Base-by-base conservation (phyloP, 2,113 vertebrate genomes). In the Pituophis catenifer region DNA sequence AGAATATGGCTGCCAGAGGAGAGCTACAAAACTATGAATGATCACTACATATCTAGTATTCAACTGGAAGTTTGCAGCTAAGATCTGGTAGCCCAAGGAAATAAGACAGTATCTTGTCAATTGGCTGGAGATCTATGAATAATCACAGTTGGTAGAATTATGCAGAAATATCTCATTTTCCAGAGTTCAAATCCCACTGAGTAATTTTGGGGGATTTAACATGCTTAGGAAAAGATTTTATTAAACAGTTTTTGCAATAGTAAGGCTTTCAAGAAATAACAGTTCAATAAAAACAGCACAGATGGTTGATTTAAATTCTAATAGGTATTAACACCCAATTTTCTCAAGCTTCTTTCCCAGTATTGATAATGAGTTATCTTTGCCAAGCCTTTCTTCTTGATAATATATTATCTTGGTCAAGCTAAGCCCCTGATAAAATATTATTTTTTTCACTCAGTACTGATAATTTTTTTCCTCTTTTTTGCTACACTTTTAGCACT, bases 381-480 rank as follows among this genome's bases (percentile, higher is more conserved):
- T 81, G 75, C 94, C 93, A 95, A 95, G 94, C 94, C 93, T 97
- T 95, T 70, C 91, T 97, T 91, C 95, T 95, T 89, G 95, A 96
- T 96, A 96, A 97, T 1, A 8, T 93, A 52, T 96, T 97, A 96
- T 97, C 97, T 97, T 96, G 97, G 96, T 95, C 96, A 97, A 95
- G 89, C 93, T 81, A 96, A 92, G 65, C 65, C 97, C 96, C 94
- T 95, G 97, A 96, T 97, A 97, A 95, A 93, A 52, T 50, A 57
- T 95, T 48, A 48, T 96, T 92, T 94, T 90, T 81, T 92, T 96
- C 94, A 92, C 55, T 96, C 91, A 92, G 54, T 93, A 19, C 93
- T 57, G 91, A 94, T 97, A 97, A 97, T 96, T 94, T 62, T 38
- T 92, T 94, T 95, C 95, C 95, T 95, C 96, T 94, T 94, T 97